phyloP scores from a whole-genome alignment of 2,113 vertebrate species.

The Naja naja region DNA sequence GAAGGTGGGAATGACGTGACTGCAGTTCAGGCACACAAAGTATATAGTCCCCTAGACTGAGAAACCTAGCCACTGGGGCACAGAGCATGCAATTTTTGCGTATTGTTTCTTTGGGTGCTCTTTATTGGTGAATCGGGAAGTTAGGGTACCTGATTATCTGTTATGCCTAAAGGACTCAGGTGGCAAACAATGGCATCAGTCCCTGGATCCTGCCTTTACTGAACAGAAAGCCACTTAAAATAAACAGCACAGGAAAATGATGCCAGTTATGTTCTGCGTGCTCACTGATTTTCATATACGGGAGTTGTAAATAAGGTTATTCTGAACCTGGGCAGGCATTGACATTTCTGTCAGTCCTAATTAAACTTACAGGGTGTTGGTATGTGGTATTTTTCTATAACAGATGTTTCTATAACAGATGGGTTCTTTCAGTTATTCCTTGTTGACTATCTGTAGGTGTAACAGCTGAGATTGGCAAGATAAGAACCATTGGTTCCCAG shows the following conservation, averaged over 20 bases:
- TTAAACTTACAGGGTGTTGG: neutral
- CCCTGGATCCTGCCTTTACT: neutral
- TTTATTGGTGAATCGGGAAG: neutral
- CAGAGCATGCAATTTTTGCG: accelerated
- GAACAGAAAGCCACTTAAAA: neutral
- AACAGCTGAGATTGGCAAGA: neutral
- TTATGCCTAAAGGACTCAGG: neutral
- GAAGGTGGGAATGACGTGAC: neutral
- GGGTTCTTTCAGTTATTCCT: neutral
- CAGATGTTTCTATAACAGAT: neutral
- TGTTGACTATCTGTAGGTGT: neutral
- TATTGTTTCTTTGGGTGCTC: accelerated
- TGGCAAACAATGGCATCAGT: neutral
- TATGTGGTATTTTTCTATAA: neutral
- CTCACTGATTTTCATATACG: neutral
- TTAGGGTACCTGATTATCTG: neutral
- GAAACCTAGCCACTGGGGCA: neutral
- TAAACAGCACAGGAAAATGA: neutral
- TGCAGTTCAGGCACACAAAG: neutral
- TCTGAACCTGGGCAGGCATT: neutral
- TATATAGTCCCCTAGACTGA: neutral
- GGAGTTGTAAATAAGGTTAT: neutral
- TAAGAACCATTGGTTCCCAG: neutral
- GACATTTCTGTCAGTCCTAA: neutral
- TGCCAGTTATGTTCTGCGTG: neutral